Evolutionary conservation across 2,113 vertebrate genomes (phyloP).

Genomic region (Sturnus vulgaris): DNA sequence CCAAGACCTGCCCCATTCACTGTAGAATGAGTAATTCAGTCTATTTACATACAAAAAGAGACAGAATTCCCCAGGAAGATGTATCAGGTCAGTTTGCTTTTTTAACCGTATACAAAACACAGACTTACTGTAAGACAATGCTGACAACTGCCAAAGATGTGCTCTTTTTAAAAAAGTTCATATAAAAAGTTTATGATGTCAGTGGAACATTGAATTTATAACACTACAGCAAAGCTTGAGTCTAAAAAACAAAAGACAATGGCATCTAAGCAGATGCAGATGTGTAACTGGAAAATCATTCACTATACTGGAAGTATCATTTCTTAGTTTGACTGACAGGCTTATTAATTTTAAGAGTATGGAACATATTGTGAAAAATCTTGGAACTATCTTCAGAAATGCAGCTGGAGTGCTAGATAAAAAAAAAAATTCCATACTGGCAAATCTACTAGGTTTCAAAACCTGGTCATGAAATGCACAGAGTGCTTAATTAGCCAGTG

Average conservation of each 20-base stretch:
- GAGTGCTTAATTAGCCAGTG: background rate
- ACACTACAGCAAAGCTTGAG: background rate
- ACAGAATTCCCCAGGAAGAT: background rate
- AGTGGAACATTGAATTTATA: background rate
- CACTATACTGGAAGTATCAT: background rate
- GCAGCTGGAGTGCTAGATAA: background rate
- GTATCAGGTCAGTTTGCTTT: background rate
- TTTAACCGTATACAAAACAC: background rate
- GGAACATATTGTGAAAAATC: background rate
- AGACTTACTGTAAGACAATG: background rate
- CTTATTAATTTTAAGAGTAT: background rate
- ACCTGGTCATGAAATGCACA: background rate
- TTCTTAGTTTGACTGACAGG: background rate
- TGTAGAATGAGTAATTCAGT: background rate
- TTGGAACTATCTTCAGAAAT: constrained; percentile 5
- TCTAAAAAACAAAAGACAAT: background rate
- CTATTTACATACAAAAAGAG: background rate
- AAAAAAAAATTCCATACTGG: background rate
- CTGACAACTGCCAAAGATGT: background rate
- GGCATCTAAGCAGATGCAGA: background rate
- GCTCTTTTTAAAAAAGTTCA: background rate
- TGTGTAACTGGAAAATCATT: background rate
- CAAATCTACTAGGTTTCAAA: background rate
- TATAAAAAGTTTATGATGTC: background rate
- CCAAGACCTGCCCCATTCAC: background rate